Evolutionary conservation across 2,113 vertebrate species (phyloP).

Genomic region (Corvus moneduloides): DNA sequence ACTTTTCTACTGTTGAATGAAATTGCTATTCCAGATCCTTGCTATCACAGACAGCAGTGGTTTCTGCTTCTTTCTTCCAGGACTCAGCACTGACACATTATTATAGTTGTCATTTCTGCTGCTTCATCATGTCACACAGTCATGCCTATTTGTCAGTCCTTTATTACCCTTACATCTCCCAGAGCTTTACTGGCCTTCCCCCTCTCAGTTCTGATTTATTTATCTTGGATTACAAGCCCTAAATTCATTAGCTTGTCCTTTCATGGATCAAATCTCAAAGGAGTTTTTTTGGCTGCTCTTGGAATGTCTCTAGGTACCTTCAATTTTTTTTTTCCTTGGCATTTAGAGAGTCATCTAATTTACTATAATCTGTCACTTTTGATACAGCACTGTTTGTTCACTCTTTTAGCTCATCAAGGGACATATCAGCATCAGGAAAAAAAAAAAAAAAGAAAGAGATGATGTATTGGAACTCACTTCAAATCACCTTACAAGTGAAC

Average conservation of each 20-base stretch:
- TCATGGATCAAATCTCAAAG: background rate
- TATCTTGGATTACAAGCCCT: constrained; percentile 10
- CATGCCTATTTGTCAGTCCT: background rate
- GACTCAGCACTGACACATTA: background rate
- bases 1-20: background rate
- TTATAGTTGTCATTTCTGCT: background rate
- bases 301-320: background rate
- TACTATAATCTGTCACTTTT: constrained; percentile 1
- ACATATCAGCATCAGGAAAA: rapidly evolving
- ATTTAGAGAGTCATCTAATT: constrained; percentile 11
- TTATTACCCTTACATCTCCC: background rate
- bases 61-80: background rate
- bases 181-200: background rate
- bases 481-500: background rate
- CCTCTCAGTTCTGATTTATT: constrained; percentile 10
- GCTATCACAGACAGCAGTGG: background rate
- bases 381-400: background rate
- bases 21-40: background rate
- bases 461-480: background rate
- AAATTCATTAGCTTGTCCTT: constrained; percentile 27
- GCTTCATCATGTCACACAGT: background rate
- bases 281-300: constrained; percentile 2
- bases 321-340: background rate
- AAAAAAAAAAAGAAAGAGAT: background rate
- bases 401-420: background rate